Percentiles rank a stretch among this genome's conserved stretches.
Evolutionary conservation across 2,113 vertebrate species (phyloP).

Genomic region (Anseranas semipalmata): DNA sequence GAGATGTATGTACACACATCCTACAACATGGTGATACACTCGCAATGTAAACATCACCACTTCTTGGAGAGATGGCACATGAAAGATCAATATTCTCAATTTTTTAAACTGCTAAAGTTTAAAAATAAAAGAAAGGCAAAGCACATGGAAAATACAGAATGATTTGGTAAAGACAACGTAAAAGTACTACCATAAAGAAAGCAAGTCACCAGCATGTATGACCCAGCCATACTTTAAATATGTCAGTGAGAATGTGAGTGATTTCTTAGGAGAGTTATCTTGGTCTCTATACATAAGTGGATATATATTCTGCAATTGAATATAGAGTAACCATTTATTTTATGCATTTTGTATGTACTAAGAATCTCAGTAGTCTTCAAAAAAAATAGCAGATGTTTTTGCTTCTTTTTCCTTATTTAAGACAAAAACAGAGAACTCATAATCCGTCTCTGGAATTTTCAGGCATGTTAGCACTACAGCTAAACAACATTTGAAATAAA

Average conservation of each 20-base stretch:
- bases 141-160: neutral
- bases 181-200: neutral
- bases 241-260: fast-evolving
- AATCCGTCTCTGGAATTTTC: neutral
- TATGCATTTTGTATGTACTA: neutral
- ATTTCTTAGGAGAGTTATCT: neutral
- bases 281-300: neutral
- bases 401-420: neutral
- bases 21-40: neutral
- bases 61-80: neutral
- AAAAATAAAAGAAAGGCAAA: neutral
- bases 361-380: neutral
- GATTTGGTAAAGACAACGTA: neutral
- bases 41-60: neutral
- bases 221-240: neutral
- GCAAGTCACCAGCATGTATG: neutral
- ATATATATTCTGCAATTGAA: neutral
- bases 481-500: neutral
- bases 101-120: neutral
- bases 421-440: neutral
- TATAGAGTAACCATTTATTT: neutral
- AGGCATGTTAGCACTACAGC: neutral
- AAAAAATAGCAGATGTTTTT: neutral
- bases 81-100: neutral
- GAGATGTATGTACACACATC: fast-evolving